Evolutionary conservation across 2,888 invertebrate species (phyloP).

Genomic region (Philhelius pedissequus): DNA sequence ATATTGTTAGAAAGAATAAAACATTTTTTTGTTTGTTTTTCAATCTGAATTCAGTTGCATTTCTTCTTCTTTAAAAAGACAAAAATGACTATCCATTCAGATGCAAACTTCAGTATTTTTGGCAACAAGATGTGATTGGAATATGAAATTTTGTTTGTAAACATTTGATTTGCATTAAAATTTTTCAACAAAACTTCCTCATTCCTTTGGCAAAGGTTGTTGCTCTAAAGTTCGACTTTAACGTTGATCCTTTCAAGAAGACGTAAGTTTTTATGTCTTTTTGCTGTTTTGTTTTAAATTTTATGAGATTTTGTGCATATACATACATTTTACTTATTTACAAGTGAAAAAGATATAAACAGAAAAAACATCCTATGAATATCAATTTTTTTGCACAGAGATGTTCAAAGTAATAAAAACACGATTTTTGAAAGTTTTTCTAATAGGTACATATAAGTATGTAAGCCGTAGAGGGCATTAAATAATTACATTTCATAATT

Average conservation of each 20-base stretch:
- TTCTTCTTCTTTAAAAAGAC: slow-evolving; percentile 42
- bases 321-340: not conserved
- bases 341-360: not conserved
- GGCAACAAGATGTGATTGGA: slow-evolving; percentile 52
- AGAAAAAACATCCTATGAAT: not conserved
- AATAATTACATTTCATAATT: no score
- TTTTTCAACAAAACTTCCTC: slow-evolving; percentile 53
- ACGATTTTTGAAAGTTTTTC: no score
- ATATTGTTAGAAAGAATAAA: slow-evolving; percentile 37
- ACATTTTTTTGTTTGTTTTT: slow-evolving; percentile 5
- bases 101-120: slow-evolving; percentile 40
- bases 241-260: slow-evolving; percentile 42
- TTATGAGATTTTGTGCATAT: not conserved
- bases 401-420: no score
- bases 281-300: not conserved
- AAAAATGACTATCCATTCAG: slow-evolving; percentile 42
- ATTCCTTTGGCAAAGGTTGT: slow-evolving; percentile 63
- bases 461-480: no score
- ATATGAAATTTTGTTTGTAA: slow-evolving; percentile 61
- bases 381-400: not conserved
- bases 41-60: slow-evolving; percentile 37
- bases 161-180: slow-evolving; percentile 59
- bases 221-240: slow-evolving; percentile 52
- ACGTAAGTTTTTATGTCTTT: not conserved
- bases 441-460: no score